Base-by-base conservation (phyloP, 2,888 invertebrate species). In the Eudemis profundana region DNA sequence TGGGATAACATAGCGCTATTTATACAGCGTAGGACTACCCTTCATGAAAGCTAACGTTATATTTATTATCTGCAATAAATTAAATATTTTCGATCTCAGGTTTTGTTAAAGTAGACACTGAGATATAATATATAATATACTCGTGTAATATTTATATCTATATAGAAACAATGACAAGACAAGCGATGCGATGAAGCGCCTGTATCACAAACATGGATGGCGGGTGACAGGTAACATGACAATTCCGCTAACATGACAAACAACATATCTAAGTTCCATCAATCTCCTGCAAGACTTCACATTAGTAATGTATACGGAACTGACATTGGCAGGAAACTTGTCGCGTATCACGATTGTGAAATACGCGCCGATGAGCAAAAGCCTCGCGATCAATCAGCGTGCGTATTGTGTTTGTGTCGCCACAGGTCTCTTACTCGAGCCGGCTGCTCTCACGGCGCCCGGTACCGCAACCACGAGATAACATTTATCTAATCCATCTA, bases 1-100 rank as follows among this genome's bases (percentile, higher is more conserved):
- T 68, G 70, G 65, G 68, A 60, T 68, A 66, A 66, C 61, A 70
- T 63, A 70, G 69, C 66, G 65, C 63, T 64, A 63, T 70, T 68
- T 33, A 50, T 36, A 36, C 29, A 38, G 14, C 15, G n/a, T 17
- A 40, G 15, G 19, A 51, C 19, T 51, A 40, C n/a, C 40, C 49
- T 63, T 49, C 15, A 40, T 54, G 19, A 40, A 42, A 38, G 15
- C 19, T 2, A 38, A n/a, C 8, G 5, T 44, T 44, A 23, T 21
- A 15, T n/a, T 19, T n/a, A 14, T 38, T 36, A 8, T 19, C 19
- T 7, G 19, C 17, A 36, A 51, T 10, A 51, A 51, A 36, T 12
- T 23, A 21, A 47, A n/a, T n/a, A n/a, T n/a, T n/a, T n/a, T n/a
- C n/a, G n/a, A n/a, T n/a, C n/a, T n/a, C n/a, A n/a, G n/a, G n/a